Conservation (phyloP, 1,140 invertebrate genomes). For the Drosophila albomicans region DNA sequence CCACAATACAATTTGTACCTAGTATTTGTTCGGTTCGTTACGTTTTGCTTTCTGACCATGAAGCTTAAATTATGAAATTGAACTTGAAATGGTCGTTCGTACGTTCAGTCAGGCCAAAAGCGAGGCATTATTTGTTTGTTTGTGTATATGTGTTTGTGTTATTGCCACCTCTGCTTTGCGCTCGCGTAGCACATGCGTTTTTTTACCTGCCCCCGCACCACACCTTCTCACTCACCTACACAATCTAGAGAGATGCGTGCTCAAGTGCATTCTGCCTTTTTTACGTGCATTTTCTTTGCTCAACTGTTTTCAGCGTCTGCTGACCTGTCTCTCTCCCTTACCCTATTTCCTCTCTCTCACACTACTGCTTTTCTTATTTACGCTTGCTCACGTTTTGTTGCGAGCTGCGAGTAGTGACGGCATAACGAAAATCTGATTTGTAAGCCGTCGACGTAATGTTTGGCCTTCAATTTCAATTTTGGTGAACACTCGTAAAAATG, state of each 20-base stretch:
- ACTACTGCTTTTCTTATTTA: conserved; percentile 14
- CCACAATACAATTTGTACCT: conserved; percentile 29
- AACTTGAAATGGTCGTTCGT: conserved; percentile 68
- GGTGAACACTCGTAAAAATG: conserved; percentile 36
- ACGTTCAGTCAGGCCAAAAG: not conserved
- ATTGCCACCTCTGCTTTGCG: conserved; percentile 55
- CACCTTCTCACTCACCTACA: conserved; percentile 12
- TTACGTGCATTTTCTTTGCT: conserved; percentile 54
- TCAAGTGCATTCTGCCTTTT: conserved; percentile 48
- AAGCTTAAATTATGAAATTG: conserved; percentile 81
- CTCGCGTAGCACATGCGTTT: conserved; percentile 34
- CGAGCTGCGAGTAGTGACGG: conserved; percentile 31
- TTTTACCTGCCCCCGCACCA: conserved; percentile 33
- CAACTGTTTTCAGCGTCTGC: conserved; percentile 48
- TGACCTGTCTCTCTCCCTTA: conserved; percentile 51
- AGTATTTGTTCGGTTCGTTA: conserved; percentile 23
- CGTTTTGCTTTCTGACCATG: conserved; percentile 64
- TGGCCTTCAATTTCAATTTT: conserved; percentile 43
- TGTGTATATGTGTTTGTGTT: conserved; percentile 44
- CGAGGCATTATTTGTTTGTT: conserved; percentile 44
- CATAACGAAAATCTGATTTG: conserved; percentile 34
- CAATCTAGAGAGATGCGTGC: conserved; percentile 59
- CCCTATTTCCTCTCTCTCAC: not conserved
- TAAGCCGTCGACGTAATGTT: conserved; percentile 42
- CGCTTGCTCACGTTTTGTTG: conserved; percentile 27